Evolutionary conservation across 2,888 invertebrate genomes (phyloP).

Genomic region (Melieria picta): DNA sequence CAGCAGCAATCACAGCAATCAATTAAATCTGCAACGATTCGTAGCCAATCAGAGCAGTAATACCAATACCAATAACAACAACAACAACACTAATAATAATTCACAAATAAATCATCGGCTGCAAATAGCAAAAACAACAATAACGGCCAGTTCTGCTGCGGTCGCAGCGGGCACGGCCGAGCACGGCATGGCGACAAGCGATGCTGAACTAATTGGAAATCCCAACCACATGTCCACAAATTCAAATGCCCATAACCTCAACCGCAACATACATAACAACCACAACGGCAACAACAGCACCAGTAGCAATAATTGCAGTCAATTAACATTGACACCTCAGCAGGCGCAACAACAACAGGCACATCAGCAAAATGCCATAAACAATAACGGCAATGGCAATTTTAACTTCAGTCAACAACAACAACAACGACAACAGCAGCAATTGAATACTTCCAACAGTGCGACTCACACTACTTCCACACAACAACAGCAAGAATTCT

Average conservation of each 20-base stretch:
- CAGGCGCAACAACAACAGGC: slow-evolving; percentile 40
- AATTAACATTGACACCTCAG: slow-evolving; percentile 41
- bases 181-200: slow-evolving; percentile 41
- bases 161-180: slow-evolving; percentile 40
- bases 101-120: slow-evolving; percentile 57
- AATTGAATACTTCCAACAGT: slow-evolving; percentile 33
- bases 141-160: slow-evolving; percentile 40
- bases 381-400: slow-evolving; percentile 55
- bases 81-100: slow-evolving; percentile 44
- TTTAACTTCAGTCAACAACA: slow-evolving; percentile 49
- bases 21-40: slow-evolving; percentile 61
- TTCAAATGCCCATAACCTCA: slow-evolving; percentile 55
- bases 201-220: slow-evolving; percentile 58
- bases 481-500: slow-evolving; percentile 57
- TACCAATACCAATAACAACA: slow-evolving; percentile 46
- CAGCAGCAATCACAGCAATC: slow-evolving; percentile 52
- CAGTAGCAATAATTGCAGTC: slow-evolving; percentile 22
- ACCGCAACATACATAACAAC: slow-evolving; percentile 52
- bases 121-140: slow-evolving; percentile 63
- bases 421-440: slow-evolving; percentile 42
- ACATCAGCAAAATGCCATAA: slow-evolving; percentile 57
- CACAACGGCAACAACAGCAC: slow-evolving; percentile 40
- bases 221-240: slow-evolving; percentile 55
- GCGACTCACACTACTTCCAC: slow-evolving; percentile 41
- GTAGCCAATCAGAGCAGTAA: slow-evolving; percentile 56